phyloP scores from a whole-genome alignment of 2,888 invertebrate species.

The Zelleria hepariella region DNA sequence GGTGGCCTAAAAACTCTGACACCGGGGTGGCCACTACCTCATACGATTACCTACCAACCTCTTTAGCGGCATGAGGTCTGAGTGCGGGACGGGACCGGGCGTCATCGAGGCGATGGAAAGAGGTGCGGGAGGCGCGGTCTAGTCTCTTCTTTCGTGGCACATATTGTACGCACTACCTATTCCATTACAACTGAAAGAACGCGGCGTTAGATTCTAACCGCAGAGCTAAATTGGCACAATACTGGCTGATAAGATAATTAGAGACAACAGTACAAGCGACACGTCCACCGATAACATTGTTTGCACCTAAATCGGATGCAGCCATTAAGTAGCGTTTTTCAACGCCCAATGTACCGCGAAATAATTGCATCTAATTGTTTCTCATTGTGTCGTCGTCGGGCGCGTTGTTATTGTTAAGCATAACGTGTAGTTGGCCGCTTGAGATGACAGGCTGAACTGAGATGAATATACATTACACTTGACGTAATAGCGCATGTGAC shows the following conservation, averaged over 20 bases:
- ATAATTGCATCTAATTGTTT: slow-evolving; percentile 8
- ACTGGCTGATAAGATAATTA: slow-evolving; percentile 15
- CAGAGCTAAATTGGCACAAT: slow-evolving; percentile 1
- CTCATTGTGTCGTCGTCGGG: not conserved
- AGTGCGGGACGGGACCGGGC: no score
- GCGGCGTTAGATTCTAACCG: not conserved
- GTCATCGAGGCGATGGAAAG: no score
- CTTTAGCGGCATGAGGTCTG: no score
- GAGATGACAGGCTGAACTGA: not conserved
- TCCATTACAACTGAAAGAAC: not conserved
- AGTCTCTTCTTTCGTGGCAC: no score
- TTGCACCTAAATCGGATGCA: slow-evolving; percentile 13
- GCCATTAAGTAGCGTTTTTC: not conserved
- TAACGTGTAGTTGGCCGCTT: not conserved
- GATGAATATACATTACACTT: not conserved
- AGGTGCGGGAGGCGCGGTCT: no score
- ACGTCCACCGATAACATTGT: slow-evolving; percentile 23
- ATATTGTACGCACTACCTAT: not conserved
- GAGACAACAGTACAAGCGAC: slow-evolving; percentile 5
- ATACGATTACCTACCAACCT: no score
- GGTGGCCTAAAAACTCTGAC: no score
- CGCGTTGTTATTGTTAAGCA: not conserved
- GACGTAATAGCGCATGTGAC: not conserved
- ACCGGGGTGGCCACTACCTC: no score
- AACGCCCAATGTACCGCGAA: not conserved